Conservation (phyloP, 2,797 vertebrate genomes). For the Neosalanx taihuensis region DNA sequence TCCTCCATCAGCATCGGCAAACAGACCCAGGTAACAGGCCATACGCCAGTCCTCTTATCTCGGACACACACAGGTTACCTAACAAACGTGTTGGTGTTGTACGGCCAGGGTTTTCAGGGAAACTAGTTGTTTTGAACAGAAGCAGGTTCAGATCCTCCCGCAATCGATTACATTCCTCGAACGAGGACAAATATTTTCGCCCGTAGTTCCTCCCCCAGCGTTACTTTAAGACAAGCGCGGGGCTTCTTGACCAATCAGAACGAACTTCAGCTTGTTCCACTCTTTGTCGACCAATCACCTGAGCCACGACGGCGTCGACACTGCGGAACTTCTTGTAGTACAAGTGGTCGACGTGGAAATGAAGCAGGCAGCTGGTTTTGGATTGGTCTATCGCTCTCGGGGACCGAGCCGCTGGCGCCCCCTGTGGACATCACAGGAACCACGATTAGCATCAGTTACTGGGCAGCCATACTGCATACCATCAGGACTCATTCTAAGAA, state of each 20-base stretch:
- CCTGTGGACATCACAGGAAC: constrained; percentile 49
- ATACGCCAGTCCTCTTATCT: constrained; percentile 33
- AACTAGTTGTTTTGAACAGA: constrained; percentile 1
- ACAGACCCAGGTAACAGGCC: constrained; percentile 21
- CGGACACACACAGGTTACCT: constrained; percentile 30
- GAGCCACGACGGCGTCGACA: constrained; percentile 74
- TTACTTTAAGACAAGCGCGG: not conserved
- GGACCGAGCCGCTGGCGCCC: constrained; percentile 49
- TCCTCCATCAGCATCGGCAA: constrained; percentile 32
- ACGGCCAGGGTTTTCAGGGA: constrained; percentile 6
- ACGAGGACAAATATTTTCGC: too few species aligned
- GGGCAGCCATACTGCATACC: not conserved
- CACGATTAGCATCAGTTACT: not conserved
- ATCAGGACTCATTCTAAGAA: not conserved
- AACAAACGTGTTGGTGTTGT: constrained; percentile 7
- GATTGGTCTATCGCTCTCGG: constrained; percentile 69
- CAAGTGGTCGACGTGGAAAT: constrained; percentile 73
- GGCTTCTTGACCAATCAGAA: not conserved
- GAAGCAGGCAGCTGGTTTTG: constrained; percentile 77
- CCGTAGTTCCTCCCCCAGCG: not conserved
- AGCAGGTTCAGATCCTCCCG: too few species aligned
- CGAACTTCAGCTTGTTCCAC: not conserved
- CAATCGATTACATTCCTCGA: too few species aligned
- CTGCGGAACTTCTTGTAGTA: constrained; percentile 76
- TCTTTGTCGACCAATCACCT: constrained; percentile 62